A percentile compares a stretch with the other conserved stretches of the same genome.
Evolutionary conservation across 1,140 invertebrate species (phyloP).

Genomic region (Tetragnatha versicolor): DNA sequence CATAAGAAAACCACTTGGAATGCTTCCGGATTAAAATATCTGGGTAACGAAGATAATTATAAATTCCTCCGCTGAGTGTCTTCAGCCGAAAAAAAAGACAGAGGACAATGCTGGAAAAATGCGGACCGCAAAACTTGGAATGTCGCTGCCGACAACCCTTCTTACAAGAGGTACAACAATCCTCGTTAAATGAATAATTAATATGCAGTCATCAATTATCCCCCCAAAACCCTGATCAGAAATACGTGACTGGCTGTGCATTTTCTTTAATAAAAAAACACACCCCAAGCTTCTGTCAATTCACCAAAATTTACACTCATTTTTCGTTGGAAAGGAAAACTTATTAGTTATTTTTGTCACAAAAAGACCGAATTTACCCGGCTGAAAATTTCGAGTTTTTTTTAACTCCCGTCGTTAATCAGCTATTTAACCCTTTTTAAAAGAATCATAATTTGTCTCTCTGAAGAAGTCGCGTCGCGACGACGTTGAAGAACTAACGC

Average conservation of each 20-base stretch:
- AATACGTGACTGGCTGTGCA: slow-evolving; percentile 14
- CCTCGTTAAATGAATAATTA: slow-evolving; percentile 47
- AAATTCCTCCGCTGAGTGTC: slow-evolving; percentile 18
- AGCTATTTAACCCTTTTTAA: slow-evolving; percentile 40
- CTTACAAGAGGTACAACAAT: slow-evolving; percentile 11
- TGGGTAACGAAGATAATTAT: slow-evolving; percentile 40
- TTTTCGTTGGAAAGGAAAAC: slow-evolving; percentile 1
- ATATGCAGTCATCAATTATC: slow-evolving; percentile 47
- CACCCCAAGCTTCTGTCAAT: slow-evolving; percentile 21
- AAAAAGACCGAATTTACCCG: slow-evolving; percentile 16
- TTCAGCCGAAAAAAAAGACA: not conserved
- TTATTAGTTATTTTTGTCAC: slow-evolving; percentile 18
- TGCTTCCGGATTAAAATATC: slow-evolving; percentile 3
- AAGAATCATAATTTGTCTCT: slow-evolving; percentile 13
- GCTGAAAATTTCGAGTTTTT: not conserved
- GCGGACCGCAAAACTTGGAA: not conserved
- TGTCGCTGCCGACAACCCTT: not conserved
- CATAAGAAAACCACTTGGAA: no score
- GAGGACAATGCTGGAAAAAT: not conserved
- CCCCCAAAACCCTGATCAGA: not conserved
- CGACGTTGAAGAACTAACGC: slow-evolving; percentile 1
- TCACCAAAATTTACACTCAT: not conserved
- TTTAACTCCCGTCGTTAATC: slow-evolving; percentile 3
- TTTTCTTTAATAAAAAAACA: slow-evolving; percentile 17
- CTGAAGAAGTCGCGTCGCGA: not conserved